A percentile compares a stretch with the other conserved stretches of the same genome.
Evolutionary conservation across 2,888 invertebrate genomes (phyloP).

Genomic region (Synergus itoensis): DNA sequence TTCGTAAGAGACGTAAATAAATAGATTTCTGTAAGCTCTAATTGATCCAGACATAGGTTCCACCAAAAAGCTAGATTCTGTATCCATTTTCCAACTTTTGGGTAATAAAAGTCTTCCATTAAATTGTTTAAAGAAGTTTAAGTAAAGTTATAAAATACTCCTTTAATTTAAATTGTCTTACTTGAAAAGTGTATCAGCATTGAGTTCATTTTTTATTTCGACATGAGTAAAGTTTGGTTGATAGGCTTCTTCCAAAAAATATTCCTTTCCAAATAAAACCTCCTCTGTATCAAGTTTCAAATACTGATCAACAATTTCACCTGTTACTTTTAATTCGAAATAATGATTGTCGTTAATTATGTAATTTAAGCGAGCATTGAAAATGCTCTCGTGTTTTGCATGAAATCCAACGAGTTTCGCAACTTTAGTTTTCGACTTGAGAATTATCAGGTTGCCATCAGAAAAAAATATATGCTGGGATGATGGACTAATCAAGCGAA

Average conservation of each 20-base stretch:
- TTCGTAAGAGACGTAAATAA: constrained; percentile 75
- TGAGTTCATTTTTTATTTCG: constrained; percentile 63
- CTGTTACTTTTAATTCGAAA: constrained; percentile 75
- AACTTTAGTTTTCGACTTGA: constrained; percentile 51
- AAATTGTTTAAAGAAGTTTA: background rate
- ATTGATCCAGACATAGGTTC: constrained; percentile 80
- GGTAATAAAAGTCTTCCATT: background rate
- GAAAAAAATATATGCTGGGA: constrained; percentile 57
- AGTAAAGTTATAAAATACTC: background rate
- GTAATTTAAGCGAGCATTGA: constrained; percentile 74
- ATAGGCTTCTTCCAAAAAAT: constrained; percentile 75
- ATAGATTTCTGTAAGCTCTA: constrained; percentile 79
- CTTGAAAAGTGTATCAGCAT: constrained; percentile 60
- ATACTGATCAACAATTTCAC: constrained; percentile 74
- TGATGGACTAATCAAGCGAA: constrained; percentile 56
- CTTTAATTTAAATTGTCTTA: constrained; percentile 43
- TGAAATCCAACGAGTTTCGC: constrained; percentile 58
- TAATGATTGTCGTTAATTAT: constrained; percentile 76
- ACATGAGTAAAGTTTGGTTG: constrained; percentile 54
- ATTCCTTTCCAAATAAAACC: constrained; percentile 74
- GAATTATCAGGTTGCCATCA: constrained; percentile 55
- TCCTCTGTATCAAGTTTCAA: constrained; percentile 68
- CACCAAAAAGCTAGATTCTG: constrained; percentile 78
- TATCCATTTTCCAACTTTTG: constrained; percentile 78
- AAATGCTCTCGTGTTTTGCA: constrained; percentile 68